These are phyloP conservation scores for Trachurus trachurus DNA, from an alignment of 2,797 vertebrate genomes.

Conservation along the genomic window DNA sequence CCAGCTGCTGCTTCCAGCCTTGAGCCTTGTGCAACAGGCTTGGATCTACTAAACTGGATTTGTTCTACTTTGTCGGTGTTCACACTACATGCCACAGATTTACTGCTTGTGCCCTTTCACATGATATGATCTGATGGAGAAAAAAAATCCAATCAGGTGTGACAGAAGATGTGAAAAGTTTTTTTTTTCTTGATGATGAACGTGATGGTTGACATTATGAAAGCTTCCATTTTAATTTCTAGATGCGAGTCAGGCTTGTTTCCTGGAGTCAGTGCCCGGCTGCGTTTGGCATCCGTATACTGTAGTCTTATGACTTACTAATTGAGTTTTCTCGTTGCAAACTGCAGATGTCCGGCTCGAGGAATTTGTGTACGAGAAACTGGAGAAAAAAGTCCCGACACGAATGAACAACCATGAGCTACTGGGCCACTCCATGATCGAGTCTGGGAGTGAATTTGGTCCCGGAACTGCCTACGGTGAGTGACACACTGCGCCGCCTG, in stretches of 20 bases:
- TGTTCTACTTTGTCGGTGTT: slow-evolving; percentile 7
- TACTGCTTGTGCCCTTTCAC: background rate
- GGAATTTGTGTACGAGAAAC: slow-evolving; percentile 98
- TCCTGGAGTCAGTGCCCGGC: slow-evolving; percentile 5
- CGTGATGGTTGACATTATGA: background rate
- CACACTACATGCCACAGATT: background rate
- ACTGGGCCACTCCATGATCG: slow-evolving; percentile 95
- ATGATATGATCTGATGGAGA: slow-evolving; percentile 11
- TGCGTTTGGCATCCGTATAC: slow-evolving; percentile 30
- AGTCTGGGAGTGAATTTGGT: slow-evolving; percentile 96
- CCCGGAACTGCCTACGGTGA: slow-evolving; percentile 97
- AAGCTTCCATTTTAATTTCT: slow-evolving; percentile 5
- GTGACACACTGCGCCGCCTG: slow-evolving; percentile 32
- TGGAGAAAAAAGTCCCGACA: slow-evolving; percentile 96
- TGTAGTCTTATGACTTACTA: slow-evolving; percentile 78
- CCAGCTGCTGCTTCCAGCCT: slow-evolving; percentile 39
- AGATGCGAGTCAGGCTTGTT: background rate
- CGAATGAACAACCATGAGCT: slow-evolving; percentile 97
- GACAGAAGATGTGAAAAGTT: background rate
- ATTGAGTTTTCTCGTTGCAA: slow-evolving; percentile 75
- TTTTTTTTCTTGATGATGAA: background rate
- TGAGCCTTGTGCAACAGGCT: slow-evolving; percentile 11
- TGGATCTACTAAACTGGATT: background rate
- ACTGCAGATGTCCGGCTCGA: slow-evolving; percentile 96
- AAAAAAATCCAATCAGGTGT: background rate